phyloP scores from a whole-genome alignment of 2,797 vertebrate species.

The Poeciliopsis gracilis region DNA sequence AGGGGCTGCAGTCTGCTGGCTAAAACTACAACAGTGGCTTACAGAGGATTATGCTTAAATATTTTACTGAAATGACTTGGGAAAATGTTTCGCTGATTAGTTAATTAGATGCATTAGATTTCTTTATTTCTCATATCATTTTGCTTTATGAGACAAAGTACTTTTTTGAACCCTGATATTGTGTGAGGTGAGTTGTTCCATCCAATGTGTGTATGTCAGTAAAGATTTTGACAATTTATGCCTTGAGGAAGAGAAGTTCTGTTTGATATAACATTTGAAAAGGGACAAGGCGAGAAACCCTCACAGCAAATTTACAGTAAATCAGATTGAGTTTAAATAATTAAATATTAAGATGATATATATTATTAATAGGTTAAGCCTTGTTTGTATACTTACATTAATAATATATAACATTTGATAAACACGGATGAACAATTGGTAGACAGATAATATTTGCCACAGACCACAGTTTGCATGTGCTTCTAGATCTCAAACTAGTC shows the following conservation, averaged over 20 bases:
- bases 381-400: background rate
- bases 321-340: constrained; percentile 1
- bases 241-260: background rate
- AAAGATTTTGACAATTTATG: constrained; percentile 11
- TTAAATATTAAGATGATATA: background rate
- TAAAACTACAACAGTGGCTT: constrained; percentile 60
- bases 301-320: background rate
- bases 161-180: background rate
- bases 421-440: constrained; percentile 14
- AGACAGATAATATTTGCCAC: background rate
- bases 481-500: background rate
- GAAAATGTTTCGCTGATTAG: constrained; percentile 43
- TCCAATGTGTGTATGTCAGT: background rate
- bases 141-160: background rate
- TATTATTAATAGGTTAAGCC: background rate
- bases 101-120: constrained; percentile 38
- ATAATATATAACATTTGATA: constrained; percentile 10
- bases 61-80: constrained; percentile 53
- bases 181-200: constrained; percentile 1
- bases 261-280: constrained; percentile 6
- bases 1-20: constrained; percentile 55
- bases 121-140: background rate
- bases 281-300: background rate
- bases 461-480: background rate
- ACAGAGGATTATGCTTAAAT: constrained; percentile 56